A percentile compares a stretch with the other conserved stretches of the same genome.
Evolutionary conservation across 2,797 vertebrate genomes (phyloP).

Genomic region (Xiphophorus birchmanni): DNA sequence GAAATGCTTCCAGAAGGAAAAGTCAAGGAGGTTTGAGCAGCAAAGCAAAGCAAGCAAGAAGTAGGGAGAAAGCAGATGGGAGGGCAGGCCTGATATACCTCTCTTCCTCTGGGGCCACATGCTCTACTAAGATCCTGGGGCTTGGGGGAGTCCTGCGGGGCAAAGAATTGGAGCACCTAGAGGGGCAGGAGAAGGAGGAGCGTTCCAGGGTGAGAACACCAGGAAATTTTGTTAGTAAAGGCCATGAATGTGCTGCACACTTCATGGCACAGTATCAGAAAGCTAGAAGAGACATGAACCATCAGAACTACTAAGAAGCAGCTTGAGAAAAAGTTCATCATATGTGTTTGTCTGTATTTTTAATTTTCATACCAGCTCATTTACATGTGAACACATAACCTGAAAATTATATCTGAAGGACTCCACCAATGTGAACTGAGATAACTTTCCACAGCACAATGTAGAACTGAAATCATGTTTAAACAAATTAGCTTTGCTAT

Average conservation of each 20-base stretch:
- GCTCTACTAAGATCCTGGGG: slow-evolving; percentile 95
- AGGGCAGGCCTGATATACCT: slow-evolving; percentile 84
- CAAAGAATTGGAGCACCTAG: slow-evolving; percentile 89
- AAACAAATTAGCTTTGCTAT: background rate
- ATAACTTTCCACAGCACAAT: background rate
- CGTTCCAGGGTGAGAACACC: slow-evolving; percentile 82
- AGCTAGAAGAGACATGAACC: background rate
- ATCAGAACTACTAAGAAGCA: background rate
- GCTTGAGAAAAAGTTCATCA: background rate
- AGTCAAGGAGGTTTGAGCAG: slow-evolving; percentile 31
- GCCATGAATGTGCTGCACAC: background rate
- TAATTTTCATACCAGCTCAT: too few relatives aligned
- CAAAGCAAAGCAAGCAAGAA: slow-evolving; percentile 32
- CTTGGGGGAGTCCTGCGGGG: slow-evolving; percentile 88
- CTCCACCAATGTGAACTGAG: background rate
- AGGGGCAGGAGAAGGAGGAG: slow-evolving; percentile 35
- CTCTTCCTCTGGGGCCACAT: slow-evolving; percentile 90
- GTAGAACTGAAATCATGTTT: background rate
- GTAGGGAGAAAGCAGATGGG: slow-evolving; percentile 21
- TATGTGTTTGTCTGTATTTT: background rate
- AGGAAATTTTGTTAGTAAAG: slow-evolving; percentile 67
- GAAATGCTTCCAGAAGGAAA: slow-evolving; percentile 11
- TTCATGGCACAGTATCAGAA: slow-evolving; percentile 9
- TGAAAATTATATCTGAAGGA: background rate
- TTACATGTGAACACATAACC: background rate